Percentiles rank a stretch among this genome's conserved stretches.
Evolutionary conservation across 2,797 vertebrate genomes (phyloP).

Genomic region (Acipenser ruthenus): DNA sequence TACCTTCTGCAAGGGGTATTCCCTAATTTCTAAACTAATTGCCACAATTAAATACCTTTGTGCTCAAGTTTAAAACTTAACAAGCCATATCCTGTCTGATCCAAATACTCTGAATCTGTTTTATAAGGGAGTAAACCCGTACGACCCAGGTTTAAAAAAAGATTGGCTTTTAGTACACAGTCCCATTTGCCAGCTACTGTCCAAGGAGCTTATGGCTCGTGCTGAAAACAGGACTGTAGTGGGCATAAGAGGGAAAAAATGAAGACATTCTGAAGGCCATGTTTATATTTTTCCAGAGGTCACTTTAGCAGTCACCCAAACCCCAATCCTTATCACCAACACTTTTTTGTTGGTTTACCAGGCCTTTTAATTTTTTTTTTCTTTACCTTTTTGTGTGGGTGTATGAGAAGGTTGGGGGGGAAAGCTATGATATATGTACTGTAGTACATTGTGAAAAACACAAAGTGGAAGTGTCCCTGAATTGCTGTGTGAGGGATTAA

Average conservation of each 20-base stretch:
- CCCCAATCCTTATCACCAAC: slow-evolving; percentile 38
- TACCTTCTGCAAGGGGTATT: too few species aligned
- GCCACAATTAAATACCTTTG: too few species aligned
- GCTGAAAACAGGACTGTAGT: slow-evolving; percentile 42
- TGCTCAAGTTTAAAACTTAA: too few species aligned
- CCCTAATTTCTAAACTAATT: too few species aligned
- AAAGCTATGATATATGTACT: too few species aligned
- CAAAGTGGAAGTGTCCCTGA: too few species aligned
- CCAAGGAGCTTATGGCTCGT: slow-evolving; percentile 28
- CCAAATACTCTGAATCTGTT: not conserved
- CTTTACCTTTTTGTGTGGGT: not conserved
- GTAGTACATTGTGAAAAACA: too few species aligned
- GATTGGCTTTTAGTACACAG: slow-evolving; percentile 42
- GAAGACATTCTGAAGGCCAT: slow-evolving; percentile 35
- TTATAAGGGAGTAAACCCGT: not conserved
- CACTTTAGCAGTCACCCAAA: slow-evolving; percentile 39
- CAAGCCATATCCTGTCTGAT: too few species aligned
- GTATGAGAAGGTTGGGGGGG: not conserved
- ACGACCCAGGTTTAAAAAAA: slow-evolving; percentile 22
- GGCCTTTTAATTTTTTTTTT: not conserved
- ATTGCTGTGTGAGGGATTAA: too few species aligned
- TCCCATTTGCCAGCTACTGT: slow-evolving; percentile 37
- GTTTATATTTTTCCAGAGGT: slow-evolving; percentile 50
- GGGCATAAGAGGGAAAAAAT: slow-evolving; percentile 34
- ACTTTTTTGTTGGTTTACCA: slow-evolving; percentile 23